Conservation (phyloP, 2,888 invertebrate species). For the Drosophila birchii region DNA sequence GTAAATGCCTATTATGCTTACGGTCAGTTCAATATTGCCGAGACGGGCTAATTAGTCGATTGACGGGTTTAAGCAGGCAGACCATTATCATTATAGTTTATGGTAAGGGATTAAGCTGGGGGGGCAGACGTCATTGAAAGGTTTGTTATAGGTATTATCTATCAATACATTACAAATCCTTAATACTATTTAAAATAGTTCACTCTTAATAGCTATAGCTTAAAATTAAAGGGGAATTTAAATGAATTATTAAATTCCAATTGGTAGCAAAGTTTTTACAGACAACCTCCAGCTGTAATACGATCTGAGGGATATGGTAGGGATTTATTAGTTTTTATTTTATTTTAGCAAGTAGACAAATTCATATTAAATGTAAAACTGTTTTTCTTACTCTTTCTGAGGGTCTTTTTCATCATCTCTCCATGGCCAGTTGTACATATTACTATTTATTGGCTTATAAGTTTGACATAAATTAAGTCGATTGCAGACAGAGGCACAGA, state of each 20-base stretch:
- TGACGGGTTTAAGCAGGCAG: background rate
- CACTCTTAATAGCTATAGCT: background rate
- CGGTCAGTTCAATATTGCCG: slow-evolving; percentile 9
- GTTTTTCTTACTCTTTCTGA: no score
- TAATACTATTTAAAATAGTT: background rate
- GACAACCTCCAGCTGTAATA: no score
- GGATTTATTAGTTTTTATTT: no score
- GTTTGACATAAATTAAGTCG: slow-evolving; percentile 17
- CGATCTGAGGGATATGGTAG: no score
- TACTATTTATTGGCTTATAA: slow-evolving; percentile 35
- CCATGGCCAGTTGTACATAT: slow-evolving; percentile 28
- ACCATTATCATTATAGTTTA: slow-evolving; percentile 1
- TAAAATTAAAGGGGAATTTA: background rate
- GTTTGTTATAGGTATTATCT: no score
- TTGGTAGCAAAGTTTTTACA: no score
- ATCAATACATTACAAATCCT: background rate
- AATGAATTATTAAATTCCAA: background rate
- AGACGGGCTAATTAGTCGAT: slow-evolving; percentile 11
- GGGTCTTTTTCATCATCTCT: background rate
- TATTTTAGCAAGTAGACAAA: background rate
- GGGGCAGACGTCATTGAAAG: background rate
- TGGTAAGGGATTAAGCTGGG: background rate
- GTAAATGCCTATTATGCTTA: slow-evolving; percentile 21
- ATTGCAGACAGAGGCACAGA: slow-evolving; percentile 13
- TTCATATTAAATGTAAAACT: background rate